Evolutionary conservation across 1,140 invertebrate genomes (phyloP).

Genomic region (Odontomachus brunneus): DNA sequence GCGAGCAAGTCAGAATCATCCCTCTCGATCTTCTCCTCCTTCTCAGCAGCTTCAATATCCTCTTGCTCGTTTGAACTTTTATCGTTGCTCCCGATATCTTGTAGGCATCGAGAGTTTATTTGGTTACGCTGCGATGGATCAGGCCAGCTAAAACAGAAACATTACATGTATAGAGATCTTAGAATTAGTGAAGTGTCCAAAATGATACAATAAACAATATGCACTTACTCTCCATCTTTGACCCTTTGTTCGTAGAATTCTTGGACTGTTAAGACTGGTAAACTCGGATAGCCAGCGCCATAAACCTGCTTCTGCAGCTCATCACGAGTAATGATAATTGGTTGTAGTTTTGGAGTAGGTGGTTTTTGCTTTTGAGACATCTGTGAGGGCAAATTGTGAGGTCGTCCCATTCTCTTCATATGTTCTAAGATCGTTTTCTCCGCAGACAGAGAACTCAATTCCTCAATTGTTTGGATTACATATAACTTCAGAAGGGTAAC

Average conservation of each 20-base stretch:
- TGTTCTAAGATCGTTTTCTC: constrained; percentile 92
- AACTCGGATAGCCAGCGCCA: constrained; percentile 96
- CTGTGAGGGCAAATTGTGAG: constrained; percentile 67
- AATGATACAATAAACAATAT: constrained; percentile 7
- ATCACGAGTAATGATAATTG: constrained; percentile 97
- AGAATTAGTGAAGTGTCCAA: background rate
- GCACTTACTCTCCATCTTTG: constrained; percentile 91
- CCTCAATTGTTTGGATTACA: constrained; percentile 91
- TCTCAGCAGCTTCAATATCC: constrained; percentile 77
- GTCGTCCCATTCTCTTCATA: constrained; percentile 84
- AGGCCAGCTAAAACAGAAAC: constrained; percentile 79
- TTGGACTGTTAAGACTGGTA: constrained; percentile 96
- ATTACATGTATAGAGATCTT: background rate
- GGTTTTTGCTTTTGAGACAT: constrained; percentile 81
- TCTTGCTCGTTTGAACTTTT: constrained; percentile 63
- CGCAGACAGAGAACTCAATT: constrained; percentile 90
- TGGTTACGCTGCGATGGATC: constrained; percentile 75
- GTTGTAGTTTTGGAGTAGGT: constrained; percentile 88
- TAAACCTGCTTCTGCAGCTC: constrained; percentile 96
- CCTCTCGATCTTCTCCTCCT: constrained; percentile 88
- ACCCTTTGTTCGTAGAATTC: constrained; percentile 98
- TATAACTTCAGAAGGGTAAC: constrained; percentile 91
- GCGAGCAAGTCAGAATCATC: constrained; percentile 91
- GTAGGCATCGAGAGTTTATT: constrained; percentile 72
- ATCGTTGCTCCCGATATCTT: constrained; percentile 69